A percentile compares a stretch with the other conserved stretches of the same genome.
Conservation (phyloP, 1,140 invertebrate genomes). For the Drosophila biarmipes region DNA sequence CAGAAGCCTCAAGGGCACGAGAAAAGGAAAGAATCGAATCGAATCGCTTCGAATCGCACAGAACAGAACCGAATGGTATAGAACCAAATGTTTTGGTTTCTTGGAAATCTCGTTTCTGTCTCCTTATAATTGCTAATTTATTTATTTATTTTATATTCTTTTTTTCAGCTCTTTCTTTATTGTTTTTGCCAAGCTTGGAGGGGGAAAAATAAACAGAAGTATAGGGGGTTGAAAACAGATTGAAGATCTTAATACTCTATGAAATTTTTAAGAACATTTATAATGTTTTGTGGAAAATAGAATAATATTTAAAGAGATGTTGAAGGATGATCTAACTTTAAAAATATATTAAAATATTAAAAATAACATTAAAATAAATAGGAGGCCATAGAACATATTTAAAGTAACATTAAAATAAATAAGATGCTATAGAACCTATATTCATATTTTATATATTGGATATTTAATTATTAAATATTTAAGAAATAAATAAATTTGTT, state of each 20-base stretch:
- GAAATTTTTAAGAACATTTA: neutral
- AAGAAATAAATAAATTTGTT: too few species aligned
- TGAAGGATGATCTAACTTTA: too few species aligned
- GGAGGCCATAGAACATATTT: too few species aligned
- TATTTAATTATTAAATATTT: too few species aligned
- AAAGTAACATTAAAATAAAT: too few species aligned
- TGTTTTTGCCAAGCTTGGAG: slow-evolving; percentile 41
- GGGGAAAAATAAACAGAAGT: slow-evolving; percentile 34
- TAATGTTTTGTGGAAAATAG: neutral
- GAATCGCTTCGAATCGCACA: slow-evolving; percentile 10
- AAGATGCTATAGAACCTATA: too few species aligned
- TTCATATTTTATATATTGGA: too few species aligned
- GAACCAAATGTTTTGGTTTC: slow-evolving; percentile 45
- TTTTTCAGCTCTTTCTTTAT: slow-evolving; percentile 63
- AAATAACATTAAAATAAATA: too few species aligned
- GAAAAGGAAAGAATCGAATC: slow-evolving; percentile 12
- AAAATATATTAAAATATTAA: too few species aligned
- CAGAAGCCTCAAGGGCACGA: slow-evolving; percentile 26
- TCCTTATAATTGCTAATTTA: slow-evolving; percentile 79
- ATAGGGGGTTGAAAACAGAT: neutral
- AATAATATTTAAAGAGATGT: too few species aligned
- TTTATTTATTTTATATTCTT: slow-evolving; percentile 68
- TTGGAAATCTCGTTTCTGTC: slow-evolving; percentile 64
- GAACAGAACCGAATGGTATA: slow-evolving; percentile 15
- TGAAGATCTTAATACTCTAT: slow-evolving; percentile 4